These are phyloP conservation scores for Tachyglossus aculeatus DNA, from an alignment of 2,797 vertebrate genomes.

Conservation along the genomic window DNA sequence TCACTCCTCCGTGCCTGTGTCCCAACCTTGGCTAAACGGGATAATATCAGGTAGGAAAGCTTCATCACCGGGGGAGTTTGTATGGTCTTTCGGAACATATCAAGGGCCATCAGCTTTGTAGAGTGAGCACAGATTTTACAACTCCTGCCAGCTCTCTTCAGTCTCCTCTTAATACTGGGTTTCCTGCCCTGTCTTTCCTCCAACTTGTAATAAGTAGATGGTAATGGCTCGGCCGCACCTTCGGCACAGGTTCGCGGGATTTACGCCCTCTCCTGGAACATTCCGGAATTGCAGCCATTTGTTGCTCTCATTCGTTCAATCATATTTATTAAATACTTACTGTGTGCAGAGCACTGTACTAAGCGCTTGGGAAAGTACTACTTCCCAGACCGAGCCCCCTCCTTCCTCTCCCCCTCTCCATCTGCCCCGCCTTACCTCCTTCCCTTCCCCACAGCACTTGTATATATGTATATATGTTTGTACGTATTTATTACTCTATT, in stretches of 20 bases:
- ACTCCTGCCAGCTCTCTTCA: not conserved
- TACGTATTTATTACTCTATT: too few relatives aligned
- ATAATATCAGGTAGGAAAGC: not conserved
- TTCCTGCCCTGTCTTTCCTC: too few relatives aligned
- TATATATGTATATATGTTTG: too few relatives aligned
- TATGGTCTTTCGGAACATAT: not conserved
- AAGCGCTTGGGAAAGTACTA: too few relatives aligned
- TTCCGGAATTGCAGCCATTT: conserved; percentile 15
- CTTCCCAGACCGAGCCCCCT: too few relatives aligned
- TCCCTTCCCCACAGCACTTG: too few relatives aligned
- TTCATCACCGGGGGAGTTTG: not conserved
- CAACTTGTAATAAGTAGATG: too few relatives aligned
- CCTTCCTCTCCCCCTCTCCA: too few relatives aligned
- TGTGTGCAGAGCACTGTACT: too few relatives aligned
- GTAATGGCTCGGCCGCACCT: accelerated
- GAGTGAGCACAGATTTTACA: not conserved
- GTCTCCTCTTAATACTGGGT: not conserved
- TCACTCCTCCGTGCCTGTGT: not conserved
- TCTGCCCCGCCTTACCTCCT: too few relatives aligned
- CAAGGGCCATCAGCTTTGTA: not conserved
- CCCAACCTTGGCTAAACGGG: not conserved
- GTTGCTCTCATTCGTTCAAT: too few relatives aligned
- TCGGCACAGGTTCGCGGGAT: conserved; percentile 11
- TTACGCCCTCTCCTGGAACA: conserved; percentile 63
- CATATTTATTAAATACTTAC: too few relatives aligned